These are phyloP conservation scores for Aphrophora alni DNA, from an alignment of 2,888 invertebrate genomes.

Conservation along the genomic window DNA sequence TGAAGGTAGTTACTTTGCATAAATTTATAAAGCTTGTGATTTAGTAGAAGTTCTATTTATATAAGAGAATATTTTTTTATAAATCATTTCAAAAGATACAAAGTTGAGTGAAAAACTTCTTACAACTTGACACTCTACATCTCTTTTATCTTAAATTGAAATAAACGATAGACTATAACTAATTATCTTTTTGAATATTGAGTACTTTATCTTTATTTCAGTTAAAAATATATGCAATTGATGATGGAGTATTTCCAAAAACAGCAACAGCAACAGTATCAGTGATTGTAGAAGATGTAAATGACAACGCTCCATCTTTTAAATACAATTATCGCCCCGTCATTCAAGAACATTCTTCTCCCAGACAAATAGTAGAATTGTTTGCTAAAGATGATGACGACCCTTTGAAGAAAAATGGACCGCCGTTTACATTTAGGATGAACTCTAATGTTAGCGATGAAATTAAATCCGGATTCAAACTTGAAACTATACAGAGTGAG, in stretches of 20 bases:
- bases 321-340: constrained; percentile 91
- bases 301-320: constrained; percentile 94
- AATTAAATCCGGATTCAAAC: constrained; percentile 91
- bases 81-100: too few relatives aligned
- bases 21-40: too few relatives aligned
- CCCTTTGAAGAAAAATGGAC: constrained; percentile 91
- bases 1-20: too few relatives aligned
- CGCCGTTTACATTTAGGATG: constrained; percentile 91
- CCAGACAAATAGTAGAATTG: constrained; percentile 89
- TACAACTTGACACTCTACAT: too few relatives aligned
- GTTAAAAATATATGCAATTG: constrained; percentile 91
- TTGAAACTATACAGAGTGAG: constrained; percentile 94
- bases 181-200: too few relatives aligned
- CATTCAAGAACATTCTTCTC: constrained; percentile 88
- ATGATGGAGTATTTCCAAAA: constrained; percentile 75
- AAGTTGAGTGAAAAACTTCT: too few relatives aligned
- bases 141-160: too few relatives aligned
- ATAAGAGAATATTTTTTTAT: too few relatives aligned
- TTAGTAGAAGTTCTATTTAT: too few relatives aligned
- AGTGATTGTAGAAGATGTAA: constrained; percentile 93
- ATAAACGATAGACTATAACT: too few relatives aligned
- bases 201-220: constrained; percentile 70
- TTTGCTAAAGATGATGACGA: constrained; percentile 93
- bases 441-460: constrained; percentile 93
- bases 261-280: constrained; percentile 86